phyloP scores from a whole-genome alignment of 2,113 vertebrate genomes.

The Agapornis roseicollis region DNA sequence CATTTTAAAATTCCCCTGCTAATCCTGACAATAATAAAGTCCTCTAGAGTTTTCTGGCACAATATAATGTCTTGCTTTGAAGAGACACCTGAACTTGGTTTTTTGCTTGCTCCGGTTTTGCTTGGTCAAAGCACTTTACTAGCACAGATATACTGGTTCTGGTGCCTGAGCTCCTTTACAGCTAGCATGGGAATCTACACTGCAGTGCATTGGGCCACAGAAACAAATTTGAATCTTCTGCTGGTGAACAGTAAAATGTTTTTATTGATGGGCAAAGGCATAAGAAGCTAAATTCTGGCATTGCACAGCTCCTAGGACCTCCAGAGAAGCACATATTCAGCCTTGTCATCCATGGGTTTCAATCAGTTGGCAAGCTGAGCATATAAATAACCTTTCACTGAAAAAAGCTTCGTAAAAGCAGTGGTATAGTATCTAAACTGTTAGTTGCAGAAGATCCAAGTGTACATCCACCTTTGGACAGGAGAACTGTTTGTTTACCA shows the following conservation, averaged over 20 bases:
- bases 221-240: background rate
- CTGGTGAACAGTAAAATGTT: background rate
- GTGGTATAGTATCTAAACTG: background rate
- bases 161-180: background rate
- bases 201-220: rapidly evolving
- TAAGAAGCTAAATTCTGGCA: background rate
- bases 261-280: background rate
- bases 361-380: background rate
- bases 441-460: background rate
- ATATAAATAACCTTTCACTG: background rate
- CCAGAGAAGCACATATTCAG: background rate
- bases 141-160: background rate
- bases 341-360: background rate
- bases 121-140: background rate
- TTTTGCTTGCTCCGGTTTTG: background rate
- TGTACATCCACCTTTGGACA: background rate
- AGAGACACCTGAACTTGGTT: background rate
- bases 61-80: background rate
- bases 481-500: background rate
- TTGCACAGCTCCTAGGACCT: background rate
- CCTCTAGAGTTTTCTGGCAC: background rate
- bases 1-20: background rate
- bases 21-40: background rate
- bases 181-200: background rate
- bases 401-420: background rate